Conservation (phyloP, 2,113 vertebrate genomes). For the Anseranas semipalmata region DNA sequence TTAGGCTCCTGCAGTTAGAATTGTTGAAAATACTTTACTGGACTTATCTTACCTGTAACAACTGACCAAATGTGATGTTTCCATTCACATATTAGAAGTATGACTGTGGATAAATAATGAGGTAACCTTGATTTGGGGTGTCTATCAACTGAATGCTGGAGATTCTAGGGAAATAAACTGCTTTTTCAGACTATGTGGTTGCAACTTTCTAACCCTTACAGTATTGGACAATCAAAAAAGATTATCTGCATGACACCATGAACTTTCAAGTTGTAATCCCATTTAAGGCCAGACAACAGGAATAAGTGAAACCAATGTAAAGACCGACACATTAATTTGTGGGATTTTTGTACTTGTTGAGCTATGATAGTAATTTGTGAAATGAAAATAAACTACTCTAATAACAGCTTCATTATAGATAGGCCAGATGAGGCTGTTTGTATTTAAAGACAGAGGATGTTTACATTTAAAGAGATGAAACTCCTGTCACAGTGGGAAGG, state of each 20-base stretch:
- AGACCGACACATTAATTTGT: not conserved
- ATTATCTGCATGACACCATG: not conserved
- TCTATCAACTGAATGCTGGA: not conserved
- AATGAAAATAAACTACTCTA: not conserved
- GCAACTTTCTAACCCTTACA: not conserved
- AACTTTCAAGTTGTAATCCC: not conserved
- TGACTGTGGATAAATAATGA: not conserved
- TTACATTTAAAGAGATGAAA: not conserved
- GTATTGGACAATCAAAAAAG: not conserved
- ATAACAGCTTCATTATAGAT: not conserved
- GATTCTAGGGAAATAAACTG: not conserved
- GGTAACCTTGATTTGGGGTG: not conserved
- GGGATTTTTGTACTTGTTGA: not conserved
- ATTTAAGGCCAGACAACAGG: not conserved
- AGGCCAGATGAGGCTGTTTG: not conserved
- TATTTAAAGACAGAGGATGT: not conserved
- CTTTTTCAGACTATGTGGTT: not conserved
- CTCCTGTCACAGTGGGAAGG: not conserved
- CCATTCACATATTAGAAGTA: not conserved
- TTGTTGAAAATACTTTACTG: not conserved
- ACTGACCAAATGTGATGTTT: not conserved
- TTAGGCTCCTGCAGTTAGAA: not conserved
- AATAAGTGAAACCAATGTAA: not conserved
- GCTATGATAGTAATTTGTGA: not conserved
- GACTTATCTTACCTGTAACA: not conserved